Base-by-base conservation (phyloP, 2,113 vertebrate species). In the Oreocharis arfaki region DNA sequence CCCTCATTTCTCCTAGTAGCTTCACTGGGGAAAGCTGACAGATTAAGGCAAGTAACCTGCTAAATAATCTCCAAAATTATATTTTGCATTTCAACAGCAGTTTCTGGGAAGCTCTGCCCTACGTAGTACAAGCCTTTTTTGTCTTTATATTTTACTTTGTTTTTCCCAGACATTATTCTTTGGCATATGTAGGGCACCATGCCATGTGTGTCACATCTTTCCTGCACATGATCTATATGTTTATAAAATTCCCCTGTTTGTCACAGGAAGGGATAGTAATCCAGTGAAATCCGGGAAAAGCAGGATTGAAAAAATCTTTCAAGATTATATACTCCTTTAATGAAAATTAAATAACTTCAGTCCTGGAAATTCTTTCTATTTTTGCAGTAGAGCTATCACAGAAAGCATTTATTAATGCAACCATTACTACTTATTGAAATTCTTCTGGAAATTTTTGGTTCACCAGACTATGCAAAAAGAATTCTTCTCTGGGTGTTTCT, bases 281-380 rank as follows among this genome's bases (percentile, higher is more conserved):
- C 50, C 44, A 84, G 57, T 77, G 76, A 96, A 93, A 87, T 57
- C n/a, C 64, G 81, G 65, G 86, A 89, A 94, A 94, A 76, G 30
- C 32, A 16, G 5, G 35, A 56, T 23, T 79, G 49, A 44, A 50
- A 65, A 79, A 90, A 53, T 55, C 18, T 91, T 57, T 77, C 22
- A 67, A 74, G 44, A 44, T 47, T 74, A 83, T 83, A 83, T 80
- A 73, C 8, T 74, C 19, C 27, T 82, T 86, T 80, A 42, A 7
- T 84, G 46, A 84, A 80, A 92, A 83, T 56, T 42, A 79, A 79
- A 41, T 81, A 67, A 42, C 32, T 61, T 70, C 2, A 49, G 73
- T 93, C 70, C 60, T 86, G 69, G 27, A 84, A 47, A 32, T 49
- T 63, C 14, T 79, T 93, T 94, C 23, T 87, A 17, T 74, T 91